Evolutionary conservation across 2,113 vertebrate species (phyloP), one percentile per base, ranked within the genome.

Genomic region (Monarcha castaneiventris): DNA sequence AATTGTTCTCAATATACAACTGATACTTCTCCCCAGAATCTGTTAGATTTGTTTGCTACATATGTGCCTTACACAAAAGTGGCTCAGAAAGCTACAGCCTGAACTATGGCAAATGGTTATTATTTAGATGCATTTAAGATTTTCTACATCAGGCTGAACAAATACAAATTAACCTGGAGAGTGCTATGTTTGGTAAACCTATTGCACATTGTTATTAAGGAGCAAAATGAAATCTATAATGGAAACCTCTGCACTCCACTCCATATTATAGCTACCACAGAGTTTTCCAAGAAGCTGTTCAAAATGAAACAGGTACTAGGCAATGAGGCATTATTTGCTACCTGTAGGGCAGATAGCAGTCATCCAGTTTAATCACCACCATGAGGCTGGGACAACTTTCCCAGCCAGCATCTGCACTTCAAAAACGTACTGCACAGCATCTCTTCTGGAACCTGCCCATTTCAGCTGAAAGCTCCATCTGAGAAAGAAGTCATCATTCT

Each of bases 181-280:
- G 23, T 54, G 59, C 14, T 77, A 20, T 77, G 25, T 82, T 88
- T 68, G 59, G 30, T 25, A 67, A 87, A 91, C 68, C 41, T 90
- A 20, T 37, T 46, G 29, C 44, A 84, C 33, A 29, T 62, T 82
- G 29, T 85, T 77, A 59, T 62, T 67, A 87, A 77, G 58, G 58
- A 93, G 21, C 23, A 94, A 86, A 90, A 84, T 23, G 16, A 54
- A 67, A 67, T 64, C 64, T 90, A 67, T 93, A 94, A 91, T 80
- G 72, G 54, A 95, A 91, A 71, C 14, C 12, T 90, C 52, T 46
- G 32, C 44, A 52, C 27, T 27, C 7, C 15, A 44, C 33, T 86
- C 77, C 63, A n/a, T 48, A 23, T 78, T 78, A 27, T 9, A 66
- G 54, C 37, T 74, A 64, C 44, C 32, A 82, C 16, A 84, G 19